Base-by-base conservation (phyloP, 2,888 invertebrate genomes). In the Sarcophaga subvicina region DNA sequence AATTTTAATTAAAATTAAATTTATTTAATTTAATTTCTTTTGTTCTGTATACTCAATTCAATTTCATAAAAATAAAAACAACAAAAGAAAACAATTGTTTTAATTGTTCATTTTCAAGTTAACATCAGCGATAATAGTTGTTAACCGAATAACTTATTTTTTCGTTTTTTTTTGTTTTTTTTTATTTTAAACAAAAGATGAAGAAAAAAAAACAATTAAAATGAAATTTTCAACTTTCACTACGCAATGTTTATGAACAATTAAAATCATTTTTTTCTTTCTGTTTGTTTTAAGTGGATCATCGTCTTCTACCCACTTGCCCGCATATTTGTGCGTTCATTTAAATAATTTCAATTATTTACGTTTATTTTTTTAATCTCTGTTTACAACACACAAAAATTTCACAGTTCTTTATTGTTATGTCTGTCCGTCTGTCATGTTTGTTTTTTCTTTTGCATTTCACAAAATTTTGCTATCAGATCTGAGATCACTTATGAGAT, bases 161-260 rank as follows among this genome's bases (percentile, higher is more conserved):
- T 37, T 37, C 37, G 5, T 2, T 6, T 6, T 37, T 37, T 37
- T 37, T 37, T 20, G 20, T 20, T 37, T 37, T 3, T 8, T 37
- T 37, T 37, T 2, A n/a, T 60, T 12, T 59, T 69, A 4, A 60
- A 60, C 6, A 45, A 37, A 22, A 54, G 54, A 80, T 72, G 11
- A 14, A 20, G 20, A 11, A 14, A 75, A 11, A 49, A 49, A 25
- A 67, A 17, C 10, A 45, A 25, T 11, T 49, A 59, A 76, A 69
- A 37, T 67, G 14, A 27, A 82, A 82, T 71, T 70, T 70, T 67
- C 54, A 63, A 76, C 81, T 82, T 82, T 82, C 81, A 70, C 81
- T 76, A 20, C 2, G 71, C 54, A 54, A 54, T 37, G 37, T 81
- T 69, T 75, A 71, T 22, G 25, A 76, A 82, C n/a, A 20, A 37